Base-by-base conservation (phyloP, 2,888 invertebrate species). In the Aphelenchoides bicaudatus region DNA sequence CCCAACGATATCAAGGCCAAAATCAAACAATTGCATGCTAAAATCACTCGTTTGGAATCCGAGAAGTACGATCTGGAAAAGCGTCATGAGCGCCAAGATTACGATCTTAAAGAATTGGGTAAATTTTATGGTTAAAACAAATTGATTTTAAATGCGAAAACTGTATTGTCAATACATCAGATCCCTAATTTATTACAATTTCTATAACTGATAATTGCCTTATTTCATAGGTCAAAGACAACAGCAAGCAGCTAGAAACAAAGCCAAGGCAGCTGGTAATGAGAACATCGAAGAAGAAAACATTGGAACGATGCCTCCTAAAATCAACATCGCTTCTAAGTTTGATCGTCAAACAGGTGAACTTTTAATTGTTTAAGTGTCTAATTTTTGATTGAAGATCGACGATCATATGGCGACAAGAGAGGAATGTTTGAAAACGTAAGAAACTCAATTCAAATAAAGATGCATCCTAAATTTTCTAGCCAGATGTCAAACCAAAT, bases 251-350 rank as follows among this genome's bases (percentile, higher is more conserved):
- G 74, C 75, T 46, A 71, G 78, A 46, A 71, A 77, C 62, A 76
- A 73, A 62, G 78, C 78, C 27, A 64, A 77, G 52, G 68, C 72
- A 59, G 74, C 72, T 64, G 78, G 78, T 58, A 67, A 78, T 46
- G 78, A 78, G 25, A 55, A 64, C 3, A 39, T 55, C 23, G 62
- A 63, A n/a, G 62, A 46, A 8, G 62, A 62, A 19, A 38, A 53
- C 58, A 66, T 49, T 23, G 37, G 52, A 31, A 51, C 21, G n/a
- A 38, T 16, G 28, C 68, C 93, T 81, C 16, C 23, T 19, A 93
- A 92, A 87, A 91, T 94, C 82, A 91, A 91, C 86, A 90, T 92
- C 81, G 91, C 93, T 82, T 93, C 92, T 85, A 94, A 94, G 86
- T 94, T 92, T 84, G 94, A 94, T 85, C 86, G 93, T 83, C 90